These are phyloP conservation scores for Caenorhabditis zanzibari DNA, from an alignment of 2,888 invertebrate species.

Conservation along the genomic window DNA sequence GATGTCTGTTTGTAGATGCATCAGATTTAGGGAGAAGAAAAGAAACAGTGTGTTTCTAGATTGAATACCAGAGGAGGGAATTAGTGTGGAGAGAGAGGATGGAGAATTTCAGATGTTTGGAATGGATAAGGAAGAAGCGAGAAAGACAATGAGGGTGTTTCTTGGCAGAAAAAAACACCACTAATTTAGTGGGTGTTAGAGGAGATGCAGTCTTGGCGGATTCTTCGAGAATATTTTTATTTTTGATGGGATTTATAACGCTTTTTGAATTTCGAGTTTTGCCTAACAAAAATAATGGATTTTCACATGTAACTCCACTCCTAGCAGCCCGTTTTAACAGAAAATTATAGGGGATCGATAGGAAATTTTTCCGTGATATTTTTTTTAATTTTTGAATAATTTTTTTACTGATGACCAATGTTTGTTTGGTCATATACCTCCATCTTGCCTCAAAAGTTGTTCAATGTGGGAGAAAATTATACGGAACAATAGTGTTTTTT, in stretches of 20 bases:
- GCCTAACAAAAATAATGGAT: too few species aligned
- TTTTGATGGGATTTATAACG: background rate
- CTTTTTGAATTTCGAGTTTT: too few species aligned
- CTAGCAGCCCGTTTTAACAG: too few species aligned
- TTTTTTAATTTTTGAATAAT: too few species aligned
- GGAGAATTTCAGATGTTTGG: constrained; percentile 18
- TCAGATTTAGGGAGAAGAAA: background rate
- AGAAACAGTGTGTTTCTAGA: constrained; percentile 41
- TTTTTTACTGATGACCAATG: too few species aligned
- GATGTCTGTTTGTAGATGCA: constrained; percentile 13
- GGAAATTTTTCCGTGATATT: too few species aligned
- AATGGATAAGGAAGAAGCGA: constrained; percentile 13
- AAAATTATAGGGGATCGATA: too few species aligned
- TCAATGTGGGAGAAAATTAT: too few species aligned
- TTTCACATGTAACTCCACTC: too few species aligned
- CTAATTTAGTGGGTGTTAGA: constrained; percentile 4
- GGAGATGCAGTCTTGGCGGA: background rate
- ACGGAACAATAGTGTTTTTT: too few species aligned
- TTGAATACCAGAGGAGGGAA: constrained; percentile 15
- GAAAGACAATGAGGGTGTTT: constrained; percentile 2
- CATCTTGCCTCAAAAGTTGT: too few species aligned
- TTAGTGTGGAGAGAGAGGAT: constrained; percentile 12
- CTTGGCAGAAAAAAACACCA: constrained; percentile 3
- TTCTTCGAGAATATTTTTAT: background rate
- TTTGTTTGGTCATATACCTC: too few species aligned